These are phyloP conservation scores for Monopis laevigella DNA, from an alignment of 2,888 invertebrate species.

Conservation along the genomic window DNA sequence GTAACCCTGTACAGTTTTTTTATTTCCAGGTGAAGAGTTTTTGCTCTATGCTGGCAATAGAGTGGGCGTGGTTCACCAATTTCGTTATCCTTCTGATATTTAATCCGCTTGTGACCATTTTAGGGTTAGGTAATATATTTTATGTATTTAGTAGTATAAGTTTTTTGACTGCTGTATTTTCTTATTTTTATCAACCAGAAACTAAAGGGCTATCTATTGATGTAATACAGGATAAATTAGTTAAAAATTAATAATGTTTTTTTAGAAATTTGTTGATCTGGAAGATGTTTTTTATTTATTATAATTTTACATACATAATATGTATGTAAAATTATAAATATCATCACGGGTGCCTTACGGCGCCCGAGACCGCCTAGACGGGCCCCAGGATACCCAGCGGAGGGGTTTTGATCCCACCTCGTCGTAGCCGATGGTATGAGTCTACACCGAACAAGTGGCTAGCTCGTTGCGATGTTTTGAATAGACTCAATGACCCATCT, in stretches of 20 bases:
- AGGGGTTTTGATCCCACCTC: no score
- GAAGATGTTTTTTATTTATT: no score
- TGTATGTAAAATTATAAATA: no score
- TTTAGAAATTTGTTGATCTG: background rate
- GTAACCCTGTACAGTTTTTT: no score
- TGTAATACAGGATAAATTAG: slow-evolving; percentile 28
- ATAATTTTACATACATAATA: no score
- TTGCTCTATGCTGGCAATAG: slow-evolving; percentile 31
- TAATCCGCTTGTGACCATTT: slow-evolving; percentile 27
- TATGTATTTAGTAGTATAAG: slow-evolving; percentile 32
- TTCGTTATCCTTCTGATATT: slow-evolving; percentile 34
- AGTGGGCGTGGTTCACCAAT: slow-evolving; percentile 37
- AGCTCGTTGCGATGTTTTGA: no score
- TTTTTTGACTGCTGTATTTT: slow-evolving; percentile 26
- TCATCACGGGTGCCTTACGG: no score
- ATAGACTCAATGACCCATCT: no score
- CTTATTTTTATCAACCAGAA: slow-evolving; percentile 31
- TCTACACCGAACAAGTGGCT: no score
- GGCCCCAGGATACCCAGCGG: no score
- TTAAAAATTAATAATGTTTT: background rate
- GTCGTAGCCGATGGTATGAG: no score
- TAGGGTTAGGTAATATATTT: slow-evolving; percentile 35
- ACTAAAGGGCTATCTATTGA: slow-evolving; percentile 37
- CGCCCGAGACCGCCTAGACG: no score
- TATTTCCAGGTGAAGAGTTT: slow-evolving; percentile 34